Base-by-base conservation (phyloP, 2,888 invertebrate genomes). In the Lacanobia oleracea region DNA sequence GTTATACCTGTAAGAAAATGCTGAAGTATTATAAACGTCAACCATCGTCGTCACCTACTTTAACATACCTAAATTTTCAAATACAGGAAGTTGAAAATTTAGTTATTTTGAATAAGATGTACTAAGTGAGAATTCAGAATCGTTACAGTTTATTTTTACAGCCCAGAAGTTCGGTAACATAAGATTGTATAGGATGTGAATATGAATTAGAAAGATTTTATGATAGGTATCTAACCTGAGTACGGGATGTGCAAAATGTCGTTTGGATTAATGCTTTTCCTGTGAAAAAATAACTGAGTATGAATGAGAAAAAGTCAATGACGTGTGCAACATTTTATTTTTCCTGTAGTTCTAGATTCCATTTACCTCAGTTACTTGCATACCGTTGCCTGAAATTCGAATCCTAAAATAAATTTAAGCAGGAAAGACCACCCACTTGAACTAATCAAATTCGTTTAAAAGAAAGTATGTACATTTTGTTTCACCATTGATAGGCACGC, bases 161-260 rank as follows among this genome's bases (percentile, higher is more conserved):
- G 10, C 1, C 0, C 9, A 54, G 14, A 67, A 43, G 12, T 27
- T 48, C 3, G 14, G n/a, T 50, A 2, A 1, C 9, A 43, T 77
- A 0, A 77, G 48, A 3, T 43, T 23, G 2, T 23, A 40, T n/a
- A 16, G 12, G 43, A 43, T 23, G 2, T 12, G 8, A n/a, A 50
- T 33, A 14, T 23, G 18, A 57, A 37, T 68, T 4, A 50, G 23
- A 77, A 21, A 57, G 6, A 73, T 77, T 27, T 27, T 56, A 40
- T 21, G 21, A 14, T 27, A 14, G 16, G 48, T 33, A 48, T 23
- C 67, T 43, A 51, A 56, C 60, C 60, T 51, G 64, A 18, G 18
- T 10, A 61, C 75, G 51, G 80, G 76, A 76, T 74, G 80, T 60
- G 75, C 21, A 65, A 65, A 76, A 74, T 72, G 43, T 74, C 59